phyloP scores from a whole-genome alignment of 2,797 vertebrate genomes.

The Myotis planiceps region DNA sequence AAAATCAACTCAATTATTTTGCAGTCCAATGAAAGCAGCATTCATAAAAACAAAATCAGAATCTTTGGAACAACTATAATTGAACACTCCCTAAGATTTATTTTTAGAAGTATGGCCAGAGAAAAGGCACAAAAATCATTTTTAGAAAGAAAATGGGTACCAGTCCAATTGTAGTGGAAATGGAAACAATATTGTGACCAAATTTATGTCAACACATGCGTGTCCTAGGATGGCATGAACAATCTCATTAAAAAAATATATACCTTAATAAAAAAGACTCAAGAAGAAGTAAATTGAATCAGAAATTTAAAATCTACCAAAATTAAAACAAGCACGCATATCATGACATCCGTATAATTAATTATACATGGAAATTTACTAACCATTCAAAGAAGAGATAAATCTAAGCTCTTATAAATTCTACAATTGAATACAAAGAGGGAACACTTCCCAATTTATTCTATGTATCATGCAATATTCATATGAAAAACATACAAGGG shows the following conservation, averaged over 20 bases:
- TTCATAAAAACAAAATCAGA: neutral
- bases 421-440: neutral
- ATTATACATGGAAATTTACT: neutral
- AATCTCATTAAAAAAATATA: neutral
- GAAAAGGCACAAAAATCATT: neutral
- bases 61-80: neutral
- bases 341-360: neutral
- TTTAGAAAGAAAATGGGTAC: neutral
- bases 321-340: neutral
- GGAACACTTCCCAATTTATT: neutral
- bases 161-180: neutral
- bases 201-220: neutral
- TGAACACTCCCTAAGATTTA: neutral
- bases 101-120: neutral
- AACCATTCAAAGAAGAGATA: neutral
- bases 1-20: neutral
- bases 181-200: neutral
- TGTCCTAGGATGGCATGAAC: neutral
- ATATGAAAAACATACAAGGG: neutral
- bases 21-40: neutral
- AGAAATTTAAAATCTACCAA: neutral
- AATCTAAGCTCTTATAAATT: neutral
- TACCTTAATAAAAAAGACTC: neutral
- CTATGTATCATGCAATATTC: neutral
- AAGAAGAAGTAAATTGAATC: neutral